Conservation (phyloP, 2,113 vertebrate species). For the Heteronetta atricapilla region DNA sequence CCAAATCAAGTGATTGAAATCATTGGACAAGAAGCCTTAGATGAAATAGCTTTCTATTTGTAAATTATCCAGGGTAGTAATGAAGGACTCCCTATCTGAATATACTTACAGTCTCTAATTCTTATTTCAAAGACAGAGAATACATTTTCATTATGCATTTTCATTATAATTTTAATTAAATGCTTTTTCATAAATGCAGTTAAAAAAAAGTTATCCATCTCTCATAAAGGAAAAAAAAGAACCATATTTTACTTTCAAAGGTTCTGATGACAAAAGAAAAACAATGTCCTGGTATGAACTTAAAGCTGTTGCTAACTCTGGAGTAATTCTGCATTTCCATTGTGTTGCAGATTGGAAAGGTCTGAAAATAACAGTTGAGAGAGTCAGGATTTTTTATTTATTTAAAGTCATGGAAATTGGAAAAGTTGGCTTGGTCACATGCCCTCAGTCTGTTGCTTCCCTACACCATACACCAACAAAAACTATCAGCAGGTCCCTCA, state of each 20-base stretch:
- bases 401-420: background rate
- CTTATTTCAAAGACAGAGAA: constrained; percentile 5
- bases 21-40: background rate
- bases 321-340: background rate
- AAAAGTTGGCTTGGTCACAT: background rate
- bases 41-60: background rate
- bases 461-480: background rate
- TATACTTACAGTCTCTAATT: background rate
- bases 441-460: background rate
- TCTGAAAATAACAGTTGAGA: background rate
- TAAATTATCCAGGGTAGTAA: constrained; percentile 18
- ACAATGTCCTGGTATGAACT: background rate
- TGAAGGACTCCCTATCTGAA: background rate
- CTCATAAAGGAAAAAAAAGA: background rate
- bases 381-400: background rate
- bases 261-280: constrained; percentile 21
- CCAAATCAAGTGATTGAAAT: background rate
- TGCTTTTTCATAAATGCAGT: background rate
- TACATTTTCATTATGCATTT: constrained; percentile 17
- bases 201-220: background rate
- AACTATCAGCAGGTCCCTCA: background rate
- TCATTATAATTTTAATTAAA: constrained; percentile 34
- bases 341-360: background rate
- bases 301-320: background rate
- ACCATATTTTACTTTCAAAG: constrained; percentile 4